phyloP scores from a whole-genome alignment of 1,140 invertebrate genomes.

The Saccostrea cuccullata region DNA sequence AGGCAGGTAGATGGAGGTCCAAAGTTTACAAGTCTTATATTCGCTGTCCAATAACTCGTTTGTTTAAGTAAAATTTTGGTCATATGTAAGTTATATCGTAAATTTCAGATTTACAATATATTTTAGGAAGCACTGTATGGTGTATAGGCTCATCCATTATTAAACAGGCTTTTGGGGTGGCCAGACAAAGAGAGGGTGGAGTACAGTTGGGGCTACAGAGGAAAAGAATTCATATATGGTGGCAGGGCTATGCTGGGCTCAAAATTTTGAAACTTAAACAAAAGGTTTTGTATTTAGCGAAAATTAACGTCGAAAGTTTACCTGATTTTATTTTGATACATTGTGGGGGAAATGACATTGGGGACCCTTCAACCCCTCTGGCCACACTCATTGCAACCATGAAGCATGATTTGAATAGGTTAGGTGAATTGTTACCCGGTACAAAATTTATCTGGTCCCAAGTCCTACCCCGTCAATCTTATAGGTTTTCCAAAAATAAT shows the following conservation, averaged over 20 bases:
- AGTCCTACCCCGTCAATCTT: slow-evolving; percentile 4
- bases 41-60: neutral
- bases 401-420: no score
- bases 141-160: no score
- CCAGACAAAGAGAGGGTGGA: neutral
- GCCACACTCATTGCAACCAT: neutral
- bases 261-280: neutral
- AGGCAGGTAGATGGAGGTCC: no score
- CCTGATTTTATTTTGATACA: slow-evolving; percentile 13
- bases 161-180: neutral
- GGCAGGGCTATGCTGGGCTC: slow-evolving; percentile 28
- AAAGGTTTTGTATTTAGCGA: neutral
- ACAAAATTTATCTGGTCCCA: slow-evolving; percentile 33
- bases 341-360: slow-evolving; percentile 39
- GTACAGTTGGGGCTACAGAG: neutral
- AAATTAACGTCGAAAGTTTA: neutral
- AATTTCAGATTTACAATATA: neutral
- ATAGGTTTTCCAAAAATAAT: slow-evolving; percentile 2
- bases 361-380: neutral
- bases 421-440: no score
- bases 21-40: slow-evolving; percentile 5
- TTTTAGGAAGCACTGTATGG: neutral
- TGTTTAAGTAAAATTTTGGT: no score
- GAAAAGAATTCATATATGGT: neutral
- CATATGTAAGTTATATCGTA: no score